Conservation (phyloP, 37 sponge, comb jelly and placozoan genomes). For the Oopsacas minuta region DNA sequence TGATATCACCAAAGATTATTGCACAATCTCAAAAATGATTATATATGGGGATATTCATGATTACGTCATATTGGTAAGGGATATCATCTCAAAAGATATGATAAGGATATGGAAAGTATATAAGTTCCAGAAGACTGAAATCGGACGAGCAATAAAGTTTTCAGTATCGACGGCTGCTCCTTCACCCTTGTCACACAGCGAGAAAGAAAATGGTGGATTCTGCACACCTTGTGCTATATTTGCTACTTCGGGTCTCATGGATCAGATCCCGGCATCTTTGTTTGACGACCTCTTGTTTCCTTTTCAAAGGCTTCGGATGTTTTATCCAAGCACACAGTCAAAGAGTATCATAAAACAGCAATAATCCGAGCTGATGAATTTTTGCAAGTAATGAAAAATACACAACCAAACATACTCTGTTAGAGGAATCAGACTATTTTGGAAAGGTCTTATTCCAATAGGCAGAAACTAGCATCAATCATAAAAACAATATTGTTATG, state of each 20-base stretch:
- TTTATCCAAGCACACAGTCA: constrained; percentile 22
- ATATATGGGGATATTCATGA: too few species aligned
- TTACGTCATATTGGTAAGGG: too few species aligned
- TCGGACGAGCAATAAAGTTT: constrained; percentile 19
- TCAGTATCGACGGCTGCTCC: constrained; percentile 20
- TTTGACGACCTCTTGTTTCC: constrained; percentile 20
- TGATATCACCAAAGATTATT: too few species aligned
- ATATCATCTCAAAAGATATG: too few species aligned
- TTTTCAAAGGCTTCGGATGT: constrained; percentile 31
- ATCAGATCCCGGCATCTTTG: constrained; percentile 21
- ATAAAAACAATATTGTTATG: constrained; percentile 31
- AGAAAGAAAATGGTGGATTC: constrained; percentile 37
- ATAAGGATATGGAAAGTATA: too few species aligned
- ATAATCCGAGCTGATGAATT: constrained; percentile 28
- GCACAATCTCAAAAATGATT: too few species aligned
- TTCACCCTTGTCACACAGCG: constrained; percentile 30
- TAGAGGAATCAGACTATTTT: not conserved
- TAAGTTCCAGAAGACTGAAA: not conserved
- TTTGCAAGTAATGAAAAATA: constrained; percentile 25
- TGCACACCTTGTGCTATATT: constrained; percentile 38
- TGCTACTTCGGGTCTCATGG: constrained; percentile 24
- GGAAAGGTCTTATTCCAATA: constrained; percentile 18
- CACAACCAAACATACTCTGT: constrained; percentile 20
- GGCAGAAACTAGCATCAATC: constrained; percentile 23
- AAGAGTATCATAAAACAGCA: constrained; percentile 32